Evolutionary conservation across 2,113 vertebrate genomes (phyloP).

Genomic region (Loxodonta africana): DNA sequence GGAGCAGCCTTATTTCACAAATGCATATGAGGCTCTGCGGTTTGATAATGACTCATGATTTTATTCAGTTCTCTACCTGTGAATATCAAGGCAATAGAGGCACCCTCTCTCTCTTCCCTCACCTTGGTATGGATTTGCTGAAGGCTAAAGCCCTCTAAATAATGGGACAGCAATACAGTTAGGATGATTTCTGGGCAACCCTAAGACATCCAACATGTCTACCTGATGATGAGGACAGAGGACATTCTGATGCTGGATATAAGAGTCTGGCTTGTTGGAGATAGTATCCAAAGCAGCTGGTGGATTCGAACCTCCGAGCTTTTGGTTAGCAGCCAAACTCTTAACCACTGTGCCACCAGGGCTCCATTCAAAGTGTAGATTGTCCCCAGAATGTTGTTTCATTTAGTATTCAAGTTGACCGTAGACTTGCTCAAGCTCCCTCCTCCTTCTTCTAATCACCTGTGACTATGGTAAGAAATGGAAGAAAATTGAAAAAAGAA

Average conservation of each 20-base stretch:
- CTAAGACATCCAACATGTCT: neutral
- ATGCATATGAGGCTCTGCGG: neutral
- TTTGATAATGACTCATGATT: neutral
- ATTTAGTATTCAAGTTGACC: neutral
- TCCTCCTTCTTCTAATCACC: neutral
- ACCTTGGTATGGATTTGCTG: neutral
- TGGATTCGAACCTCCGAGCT: no score
- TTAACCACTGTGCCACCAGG: no score
- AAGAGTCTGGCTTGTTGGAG: neutral
- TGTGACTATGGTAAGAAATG: neutral
- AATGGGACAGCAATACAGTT: neutral
- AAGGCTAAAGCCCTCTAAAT: neutral
- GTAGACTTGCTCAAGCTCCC: neutral
- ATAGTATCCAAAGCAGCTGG: neutral
- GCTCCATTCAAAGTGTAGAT: no score
- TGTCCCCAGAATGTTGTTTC: neutral
- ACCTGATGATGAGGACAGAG: neutral
- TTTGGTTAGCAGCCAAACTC: no score
- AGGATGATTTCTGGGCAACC: neutral
- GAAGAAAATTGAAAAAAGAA: slow-evolving; percentile 24
- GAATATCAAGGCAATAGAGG: neutral
- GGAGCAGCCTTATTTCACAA: neutral
- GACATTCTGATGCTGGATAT: neutral
- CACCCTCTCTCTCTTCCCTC: neutral
- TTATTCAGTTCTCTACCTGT: neutral